These are phyloP conservation scores for Oppia nitens DNA, from an alignment of 1,140 invertebrate genomes.

Conservation along the genomic window DNA sequence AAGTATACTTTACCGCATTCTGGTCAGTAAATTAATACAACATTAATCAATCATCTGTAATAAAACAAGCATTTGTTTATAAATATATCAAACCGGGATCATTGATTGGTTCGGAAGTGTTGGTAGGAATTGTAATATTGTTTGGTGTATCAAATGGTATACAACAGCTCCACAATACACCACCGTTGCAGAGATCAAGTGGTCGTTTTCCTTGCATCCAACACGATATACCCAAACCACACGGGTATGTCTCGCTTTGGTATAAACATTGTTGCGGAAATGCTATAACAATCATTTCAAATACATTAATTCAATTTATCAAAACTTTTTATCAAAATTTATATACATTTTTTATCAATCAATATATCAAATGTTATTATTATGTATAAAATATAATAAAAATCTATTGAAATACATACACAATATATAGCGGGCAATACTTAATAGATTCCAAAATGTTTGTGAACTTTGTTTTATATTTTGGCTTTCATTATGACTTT, in stretches of 20 bases:
- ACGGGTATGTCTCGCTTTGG: constrained; percentile 68
- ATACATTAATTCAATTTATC: no score
- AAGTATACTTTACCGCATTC: constrained; percentile 23
- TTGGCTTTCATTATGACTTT: background rate
- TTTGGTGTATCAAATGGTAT: constrained; percentile 42
- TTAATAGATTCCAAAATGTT: constrained; percentile 19
- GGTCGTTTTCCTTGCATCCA: constrained; percentile 67
- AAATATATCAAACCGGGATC: constrained; percentile 22
- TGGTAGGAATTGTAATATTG: background rate
- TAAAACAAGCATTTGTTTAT: no score
- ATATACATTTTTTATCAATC: no score
- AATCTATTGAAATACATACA: constrained; percentile 14
- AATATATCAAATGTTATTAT: no score
- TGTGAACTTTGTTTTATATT: constrained; percentile 13
- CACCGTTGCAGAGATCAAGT: constrained; percentile 70
- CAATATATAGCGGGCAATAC: constrained; percentile 19
- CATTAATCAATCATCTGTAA: background rate
- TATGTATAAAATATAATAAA: no score
- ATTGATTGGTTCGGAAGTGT: constrained; percentile 15
- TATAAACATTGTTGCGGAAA: constrained; percentile 79
- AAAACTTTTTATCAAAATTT: no score
- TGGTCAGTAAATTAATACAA: background rate
- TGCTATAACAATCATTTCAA: constrained; percentile 50
- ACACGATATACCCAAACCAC: constrained; percentile 72
- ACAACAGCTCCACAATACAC: constrained; percentile 81